Conservation (phyloP, 2,888 invertebrate genomes). For the Heliconius cydno region DNA sequence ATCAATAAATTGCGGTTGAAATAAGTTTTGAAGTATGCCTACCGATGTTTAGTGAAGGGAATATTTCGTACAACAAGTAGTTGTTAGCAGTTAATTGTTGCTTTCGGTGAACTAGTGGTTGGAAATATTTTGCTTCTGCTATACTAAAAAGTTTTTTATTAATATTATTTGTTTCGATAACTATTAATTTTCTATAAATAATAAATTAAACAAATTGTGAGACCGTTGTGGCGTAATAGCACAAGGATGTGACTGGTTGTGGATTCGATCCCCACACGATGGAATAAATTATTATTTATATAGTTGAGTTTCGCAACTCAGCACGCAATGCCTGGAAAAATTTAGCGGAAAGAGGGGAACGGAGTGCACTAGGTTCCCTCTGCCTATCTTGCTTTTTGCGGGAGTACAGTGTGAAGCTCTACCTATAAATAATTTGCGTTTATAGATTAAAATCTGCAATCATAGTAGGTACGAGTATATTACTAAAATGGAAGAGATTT, state of each 20-base stretch:
- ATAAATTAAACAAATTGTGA: too few species aligned
- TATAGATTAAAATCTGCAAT: not conserved
- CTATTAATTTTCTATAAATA: not conserved
- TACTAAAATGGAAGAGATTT: not conserved
- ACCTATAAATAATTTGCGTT: too few species aligned
- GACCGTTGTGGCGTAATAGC: too few species aligned
- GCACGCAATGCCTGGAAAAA: too few species aligned
- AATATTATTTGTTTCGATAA: not conserved
- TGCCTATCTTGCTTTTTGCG: too few species aligned
- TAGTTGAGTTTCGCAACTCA: too few species aligned
- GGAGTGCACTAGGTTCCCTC: too few species aligned
- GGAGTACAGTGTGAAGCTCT: too few species aligned
- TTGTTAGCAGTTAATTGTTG: not conserved
- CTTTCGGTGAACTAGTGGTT: not conserved
- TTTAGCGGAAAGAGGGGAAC: too few species aligned
- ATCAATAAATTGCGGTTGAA: conserved; percentile 41
- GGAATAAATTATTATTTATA: too few species aligned
- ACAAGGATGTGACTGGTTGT: too few species aligned
- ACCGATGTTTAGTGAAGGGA: not conserved
- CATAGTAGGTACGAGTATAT: not conserved
- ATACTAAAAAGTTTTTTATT: not conserved
- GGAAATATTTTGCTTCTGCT: not conserved
- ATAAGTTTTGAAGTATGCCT: conserved; percentile 11
- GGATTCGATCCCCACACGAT: too few species aligned
- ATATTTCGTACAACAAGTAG: not conserved